Evolutionary conservation across 2,113 vertebrate genomes (phyloP).

Genomic region (Microcebus tavaratra): DNA sequence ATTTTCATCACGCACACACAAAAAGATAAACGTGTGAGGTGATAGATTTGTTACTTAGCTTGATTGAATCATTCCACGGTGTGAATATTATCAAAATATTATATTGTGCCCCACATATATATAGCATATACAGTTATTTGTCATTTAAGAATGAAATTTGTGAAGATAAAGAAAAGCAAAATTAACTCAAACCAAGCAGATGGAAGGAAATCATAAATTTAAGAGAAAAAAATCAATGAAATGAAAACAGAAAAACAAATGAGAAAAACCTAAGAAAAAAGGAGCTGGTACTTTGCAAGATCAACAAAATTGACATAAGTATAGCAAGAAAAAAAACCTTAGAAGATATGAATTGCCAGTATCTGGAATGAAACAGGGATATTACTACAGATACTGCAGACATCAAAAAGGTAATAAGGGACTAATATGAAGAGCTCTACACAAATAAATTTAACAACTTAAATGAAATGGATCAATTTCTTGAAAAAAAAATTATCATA

Average conservation of each 20-base stretch:
- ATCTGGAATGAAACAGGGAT: neutral
- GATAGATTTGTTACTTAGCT: neutral
- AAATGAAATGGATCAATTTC: neutral
- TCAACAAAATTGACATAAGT: neutral
- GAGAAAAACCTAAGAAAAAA: neutral
- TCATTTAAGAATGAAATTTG: neutral
- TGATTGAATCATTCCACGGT: neutral
- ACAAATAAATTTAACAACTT: neutral
- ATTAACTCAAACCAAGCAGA: neutral
- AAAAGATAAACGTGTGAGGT: neutral
- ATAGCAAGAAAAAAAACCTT: neutral
- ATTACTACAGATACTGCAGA: neutral
- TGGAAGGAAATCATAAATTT: neutral
- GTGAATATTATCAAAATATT: neutral
- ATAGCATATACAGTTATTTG: neutral
- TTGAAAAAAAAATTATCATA: neutral
- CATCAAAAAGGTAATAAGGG: neutral
- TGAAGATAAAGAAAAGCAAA: neutral
- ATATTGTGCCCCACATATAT: neutral
- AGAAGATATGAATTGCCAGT: neutral
- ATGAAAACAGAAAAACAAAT: neutral
- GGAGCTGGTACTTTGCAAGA: neutral
- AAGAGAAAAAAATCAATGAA: neutral
- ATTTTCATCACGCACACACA: neutral
- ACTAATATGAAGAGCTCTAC: neutral